These are phyloP conservation scores for Labeo catla DNA, from an alignment of 2,113 vertebrate genomes.

Conservation along the genomic window DNA sequence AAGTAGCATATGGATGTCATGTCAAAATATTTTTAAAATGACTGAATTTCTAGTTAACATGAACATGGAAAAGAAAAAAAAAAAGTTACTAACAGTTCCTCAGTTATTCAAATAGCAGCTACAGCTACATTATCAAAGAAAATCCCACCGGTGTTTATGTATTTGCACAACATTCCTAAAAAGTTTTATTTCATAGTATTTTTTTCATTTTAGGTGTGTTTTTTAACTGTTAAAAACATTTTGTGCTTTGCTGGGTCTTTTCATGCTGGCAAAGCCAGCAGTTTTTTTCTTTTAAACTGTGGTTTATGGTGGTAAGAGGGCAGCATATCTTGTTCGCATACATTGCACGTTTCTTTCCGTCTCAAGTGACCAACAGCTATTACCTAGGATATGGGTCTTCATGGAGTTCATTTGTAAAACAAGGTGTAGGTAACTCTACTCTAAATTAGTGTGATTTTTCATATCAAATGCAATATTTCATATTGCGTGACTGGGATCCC, in stretches of 20 bases:
- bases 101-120: too few relatives aligned
- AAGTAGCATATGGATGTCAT: too few relatives aligned
- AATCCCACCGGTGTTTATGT: too few relatives aligned
- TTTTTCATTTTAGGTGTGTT: too few relatives aligned
- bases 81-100: too few relatives aligned
- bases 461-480: not conserved
- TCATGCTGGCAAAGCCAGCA: not conserved
- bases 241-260: not conserved
- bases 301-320: not conserved
- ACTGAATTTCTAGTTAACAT: too few relatives aligned
- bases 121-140: too few relatives aligned
- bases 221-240: not conserved
- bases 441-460: constrained; percentile 2
- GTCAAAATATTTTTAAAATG: too few relatives aligned
- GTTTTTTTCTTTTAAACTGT: not conserved
- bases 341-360: constrained; percentile 4
- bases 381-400: not conserved
- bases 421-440: not conserved
- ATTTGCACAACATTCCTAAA: too few relatives aligned
- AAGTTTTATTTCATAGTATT: too few relatives aligned
- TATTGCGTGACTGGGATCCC: constrained; percentile 10
- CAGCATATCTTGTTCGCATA: not conserved
- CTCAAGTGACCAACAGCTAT: not conserved
- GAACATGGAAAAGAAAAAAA: too few relatives aligned
- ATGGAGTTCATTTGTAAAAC: constrained; percentile 14